Evolutionary conservation across 1,140 invertebrate species (phyloP).

Genomic region (Stenopsyche tienmushanensis): DNA sequence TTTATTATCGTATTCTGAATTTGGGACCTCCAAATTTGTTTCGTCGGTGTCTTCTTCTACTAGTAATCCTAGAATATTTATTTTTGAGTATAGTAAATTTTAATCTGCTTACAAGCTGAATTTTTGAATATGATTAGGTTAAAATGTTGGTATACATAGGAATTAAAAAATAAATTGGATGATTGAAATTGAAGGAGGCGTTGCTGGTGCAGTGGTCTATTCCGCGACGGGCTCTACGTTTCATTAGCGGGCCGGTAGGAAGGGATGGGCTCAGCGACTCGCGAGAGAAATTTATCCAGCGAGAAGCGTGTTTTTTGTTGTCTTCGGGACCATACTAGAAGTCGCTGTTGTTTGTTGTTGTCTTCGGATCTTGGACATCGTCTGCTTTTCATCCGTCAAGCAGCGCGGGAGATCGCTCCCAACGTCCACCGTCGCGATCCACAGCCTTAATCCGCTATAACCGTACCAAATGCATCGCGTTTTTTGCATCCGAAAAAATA

Average conservation of each 20-base stretch:
- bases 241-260: conserved; percentile 20
- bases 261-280: conserved; percentile 13
- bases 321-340: conserved; percentile 7
- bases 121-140: no score
- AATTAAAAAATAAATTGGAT: not conserved
- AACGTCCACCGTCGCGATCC: not conserved
- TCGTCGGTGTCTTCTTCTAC: no score
- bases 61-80: not conserved
- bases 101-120: not conserved
- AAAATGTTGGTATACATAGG: not conserved
- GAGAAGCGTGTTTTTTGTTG: conserved; percentile 17
- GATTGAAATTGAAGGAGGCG: not conserved
- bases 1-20: no score
- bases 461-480: not conserved
- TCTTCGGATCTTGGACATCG: conserved; percentile 6
- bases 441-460: conserved; percentile 2
- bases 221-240: conserved; percentile 4
- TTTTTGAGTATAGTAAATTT: not conserved
- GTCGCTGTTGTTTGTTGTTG: conserved; percentile 25
- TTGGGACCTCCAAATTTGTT: no score
- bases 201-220: conserved; percentile 16
- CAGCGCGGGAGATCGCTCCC: not conserved
- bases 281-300: conserved; percentile 24
- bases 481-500: no score
- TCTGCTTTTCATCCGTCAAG: conserved; percentile 2